Base-by-base conservation (phyloP, 2,113 vertebrate species). In the Chaenocephalus aceratus region DNA sequence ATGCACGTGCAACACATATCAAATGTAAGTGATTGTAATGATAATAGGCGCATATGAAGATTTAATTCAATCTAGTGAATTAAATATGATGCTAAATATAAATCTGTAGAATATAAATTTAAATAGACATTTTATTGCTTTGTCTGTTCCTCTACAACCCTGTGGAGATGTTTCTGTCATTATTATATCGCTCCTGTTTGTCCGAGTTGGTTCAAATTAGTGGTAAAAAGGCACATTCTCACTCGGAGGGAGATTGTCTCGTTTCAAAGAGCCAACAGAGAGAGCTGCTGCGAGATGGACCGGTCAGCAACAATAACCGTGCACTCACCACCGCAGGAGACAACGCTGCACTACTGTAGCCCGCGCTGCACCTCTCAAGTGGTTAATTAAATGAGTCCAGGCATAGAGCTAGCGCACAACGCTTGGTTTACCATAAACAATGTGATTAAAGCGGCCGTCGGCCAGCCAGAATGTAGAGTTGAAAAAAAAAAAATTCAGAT, bases 351-450 rank as follows among this genome's bases (percentile, higher is more conserved):
- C 63, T 18, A 9, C 78, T 9, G 79, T 15, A 59, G 82, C 65
- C 77, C 94, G 94, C 18, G 86, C 85, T 96, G 93, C 96, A 95
- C 96, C 95, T 97, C 97, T 97, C 96, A 95, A 96, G 96, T 97
- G 96, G 96, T 96, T 97, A 97, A 97, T 97, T 97, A 97, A 97
- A 95, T 94, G 95, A 95, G 96, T 96, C 95, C 95, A 94, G 94
- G 95, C 96, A 95, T 94, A 95, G 96, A 94, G 96, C 96, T 56
- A 69, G 41, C 95, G 93, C 96, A 96, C 96, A 95, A 96, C 95
- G 96, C 96, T 96, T 83, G 91, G 89, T 92, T 93, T 89, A 91
- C 88, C 88, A 90, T 91, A 92, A 93, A 92, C 92, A 92, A 88
- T 92, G 89, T 90, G 91, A 88, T 84, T 88, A 91, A 89, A 86